Conservation (phyloP, 64 coral and sea anemone species). For the Trachythela sp. region DNA sequence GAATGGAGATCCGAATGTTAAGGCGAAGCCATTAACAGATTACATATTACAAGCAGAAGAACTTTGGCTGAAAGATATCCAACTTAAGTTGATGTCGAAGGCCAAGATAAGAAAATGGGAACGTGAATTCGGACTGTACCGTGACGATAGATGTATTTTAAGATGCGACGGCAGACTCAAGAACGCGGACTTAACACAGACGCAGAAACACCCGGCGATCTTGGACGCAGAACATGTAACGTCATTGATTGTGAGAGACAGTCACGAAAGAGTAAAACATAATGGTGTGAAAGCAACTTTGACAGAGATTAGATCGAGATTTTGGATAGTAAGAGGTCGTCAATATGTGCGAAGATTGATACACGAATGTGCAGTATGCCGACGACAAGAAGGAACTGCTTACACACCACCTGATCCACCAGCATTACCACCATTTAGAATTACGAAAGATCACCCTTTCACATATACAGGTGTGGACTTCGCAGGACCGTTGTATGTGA, state of each 20-base stretch:
- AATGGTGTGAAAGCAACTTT: conserved; percentile 38
- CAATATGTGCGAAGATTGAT: neutral
- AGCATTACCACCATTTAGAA: neutral
- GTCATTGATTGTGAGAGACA: conserved; percentile 18
- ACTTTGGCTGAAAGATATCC: conserved; percentile 49
- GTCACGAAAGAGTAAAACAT: conserved; percentile 28
- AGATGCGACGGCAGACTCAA: conserved; percentile 42
- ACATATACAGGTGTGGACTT: conserved; percentile 15
- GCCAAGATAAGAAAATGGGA: conserved; percentile 37
- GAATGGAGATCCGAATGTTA: neutral
- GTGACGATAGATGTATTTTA: conserved; percentile 31
- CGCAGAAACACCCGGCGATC: conserved; percentile 40
- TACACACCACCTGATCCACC: conserved; percentile 2
- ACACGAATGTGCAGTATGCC: neutral
- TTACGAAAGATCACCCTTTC: neutral
- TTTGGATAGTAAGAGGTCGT: too few relatives aligned
- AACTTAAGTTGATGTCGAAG: conserved; percentile 19
- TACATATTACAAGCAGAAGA: conserved; percentile 40
- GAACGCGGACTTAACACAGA: conserved; percentile 38
- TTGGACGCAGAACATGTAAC: conserved; percentile 38
- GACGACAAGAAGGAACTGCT: neutral
- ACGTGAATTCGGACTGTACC: conserved; percentile 51
- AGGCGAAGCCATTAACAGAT: neutral
- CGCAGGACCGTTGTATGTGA: neutral
- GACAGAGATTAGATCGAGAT: too few relatives aligned